Conservation (phyloP, 2,797 vertebrate species). For the Acanthis flammea region DNA sequence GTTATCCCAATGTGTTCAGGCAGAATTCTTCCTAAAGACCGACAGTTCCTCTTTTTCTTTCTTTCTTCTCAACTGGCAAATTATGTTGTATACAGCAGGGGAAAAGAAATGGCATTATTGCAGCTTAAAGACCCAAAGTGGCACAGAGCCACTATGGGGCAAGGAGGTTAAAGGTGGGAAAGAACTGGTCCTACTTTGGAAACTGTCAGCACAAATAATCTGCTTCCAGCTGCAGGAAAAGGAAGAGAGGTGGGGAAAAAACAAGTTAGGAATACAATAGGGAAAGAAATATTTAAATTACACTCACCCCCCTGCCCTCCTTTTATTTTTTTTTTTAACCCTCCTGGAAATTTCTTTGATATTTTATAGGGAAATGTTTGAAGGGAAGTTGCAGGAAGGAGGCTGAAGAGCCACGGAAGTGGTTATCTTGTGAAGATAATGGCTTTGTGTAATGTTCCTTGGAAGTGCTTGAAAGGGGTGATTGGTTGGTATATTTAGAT, state of each 20-base stretch:
- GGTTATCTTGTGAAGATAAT: conserved; percentile 50
- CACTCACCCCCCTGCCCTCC: neutral
- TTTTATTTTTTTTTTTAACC: neutral
- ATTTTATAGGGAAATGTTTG: neutral
- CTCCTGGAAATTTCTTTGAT: neutral
- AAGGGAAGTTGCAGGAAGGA: neutral
- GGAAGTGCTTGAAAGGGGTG: conserved; percentile 54
- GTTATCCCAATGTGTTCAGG: neutral
- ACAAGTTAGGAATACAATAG: neutral
- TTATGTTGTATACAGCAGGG: neutral
- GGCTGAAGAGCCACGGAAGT: neutral
- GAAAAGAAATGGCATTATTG: neutral
- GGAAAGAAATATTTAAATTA: neutral
- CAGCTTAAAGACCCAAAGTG: neutral
- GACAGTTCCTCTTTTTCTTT: neutral
- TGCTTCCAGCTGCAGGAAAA: neutral
- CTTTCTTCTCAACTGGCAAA: neutral
- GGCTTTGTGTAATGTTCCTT: conserved; percentile 52
- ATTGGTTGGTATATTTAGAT: conserved; percentile 73
- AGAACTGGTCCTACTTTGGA: neutral
- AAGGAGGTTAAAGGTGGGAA: neutral
- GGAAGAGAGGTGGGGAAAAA: neutral
- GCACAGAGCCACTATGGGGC: neutral
- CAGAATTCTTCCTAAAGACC: neutral
- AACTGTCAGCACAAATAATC: neutral